A percentile compares a stretch with the other conserved stretches of the same genome.
Evolutionary conservation across 2,888 invertebrate genomes (phyloP).

Genomic region (Chalcosyrphus nemorum): DNA sequence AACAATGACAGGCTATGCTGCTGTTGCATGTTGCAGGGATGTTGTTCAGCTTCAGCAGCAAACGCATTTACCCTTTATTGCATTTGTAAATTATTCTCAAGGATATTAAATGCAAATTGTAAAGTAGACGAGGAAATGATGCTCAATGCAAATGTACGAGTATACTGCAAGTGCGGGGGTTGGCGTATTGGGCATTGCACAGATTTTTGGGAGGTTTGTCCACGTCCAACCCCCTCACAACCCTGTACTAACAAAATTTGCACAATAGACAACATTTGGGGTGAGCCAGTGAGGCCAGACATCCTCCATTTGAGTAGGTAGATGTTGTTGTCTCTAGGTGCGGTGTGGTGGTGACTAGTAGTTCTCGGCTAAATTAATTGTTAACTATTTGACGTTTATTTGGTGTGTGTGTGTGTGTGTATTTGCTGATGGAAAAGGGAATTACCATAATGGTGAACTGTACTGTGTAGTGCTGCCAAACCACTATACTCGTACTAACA

Average conservation of each 20-base stretch:
- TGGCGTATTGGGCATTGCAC: slow-evolving; percentile 27
- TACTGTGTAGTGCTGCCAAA: neutral
- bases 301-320: slow-evolving; percentile 2
- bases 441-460: slow-evolving; percentile 57
- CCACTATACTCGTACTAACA: slow-evolving; percentile 1
- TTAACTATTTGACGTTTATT: slow-evolving; percentile 70
- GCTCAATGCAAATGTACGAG: slow-evolving; percentile 66
- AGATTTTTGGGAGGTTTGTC: slow-evolving; percentile 50
- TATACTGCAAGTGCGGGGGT: slow-evolving; percentile 5
- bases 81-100: slow-evolving; percentile 82
- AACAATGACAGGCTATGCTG: neutral
- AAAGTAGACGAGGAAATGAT: slow-evolving; percentile 75
- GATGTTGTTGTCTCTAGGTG: too few relatives aligned
- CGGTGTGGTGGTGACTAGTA: neutral
- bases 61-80: slow-evolving; percentile 82
- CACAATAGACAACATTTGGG: slow-evolving; percentile 56
- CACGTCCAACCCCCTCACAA: neutral
- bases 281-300: slow-evolving; percentile 21
- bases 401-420: slow-evolving; percentile 30
- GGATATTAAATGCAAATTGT: slow-evolving; percentile 82
- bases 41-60: slow-evolving; percentile 40
- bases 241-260: slow-evolving; percentile 32
- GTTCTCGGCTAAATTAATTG: slow-evolving; percentile 59
- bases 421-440: slow-evolving; percentile 28
- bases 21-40: slow-evolving; percentile 2